phyloP scores from a whole-genome alignment of 92 coral and sea anemone species.

The Bergia puertoricense region DNA sequence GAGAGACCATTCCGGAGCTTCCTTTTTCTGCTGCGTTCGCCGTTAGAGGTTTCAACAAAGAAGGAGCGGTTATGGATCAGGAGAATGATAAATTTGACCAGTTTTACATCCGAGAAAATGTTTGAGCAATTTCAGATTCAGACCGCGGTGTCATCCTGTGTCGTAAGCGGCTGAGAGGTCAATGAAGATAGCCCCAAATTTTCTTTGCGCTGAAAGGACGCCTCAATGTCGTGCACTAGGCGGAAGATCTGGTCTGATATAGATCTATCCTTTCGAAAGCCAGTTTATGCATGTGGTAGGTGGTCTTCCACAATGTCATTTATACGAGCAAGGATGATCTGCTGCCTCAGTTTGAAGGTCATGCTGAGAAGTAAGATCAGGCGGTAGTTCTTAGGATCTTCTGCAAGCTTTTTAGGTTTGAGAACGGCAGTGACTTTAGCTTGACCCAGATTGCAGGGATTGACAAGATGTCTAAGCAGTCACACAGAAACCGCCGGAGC shows the following conservation, averaged over 20 bases:
- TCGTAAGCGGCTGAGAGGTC: slow-evolving; percentile 51
- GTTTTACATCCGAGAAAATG: background rate
- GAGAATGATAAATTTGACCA: slow-evolving; percentile 33
- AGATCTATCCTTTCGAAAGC: no score
- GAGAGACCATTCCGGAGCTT: slow-evolving; percentile 17
- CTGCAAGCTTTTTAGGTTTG: background rate
- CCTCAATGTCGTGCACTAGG: no score
- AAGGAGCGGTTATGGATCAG: slow-evolving; percentile 48
- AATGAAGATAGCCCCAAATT: background rate
- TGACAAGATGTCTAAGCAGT: background rate
- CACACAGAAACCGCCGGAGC: slow-evolving; percentile 3
- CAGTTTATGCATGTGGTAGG: no score
- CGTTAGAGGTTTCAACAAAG: slow-evolving; percentile 47
- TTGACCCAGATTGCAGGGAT: slow-evolving; percentile 9
- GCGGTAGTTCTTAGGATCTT: background rate
- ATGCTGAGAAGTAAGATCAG: no score
- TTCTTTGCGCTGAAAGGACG: no score
- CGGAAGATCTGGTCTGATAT: no score
- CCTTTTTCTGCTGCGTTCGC: slow-evolving; percentile 47
- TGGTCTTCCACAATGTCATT: no score
- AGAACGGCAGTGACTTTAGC: background rate
- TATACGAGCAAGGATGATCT: no score
- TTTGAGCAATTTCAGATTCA: slow-evolving; percentile 9
- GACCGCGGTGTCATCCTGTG: slow-evolving; percentile 53
- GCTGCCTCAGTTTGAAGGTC: no score